These are phyloP conservation scores for Campylomormyrus numenius DNA, from an alignment of 2,113 vertebrate genomes.

Conservation along the genomic window DNA sequence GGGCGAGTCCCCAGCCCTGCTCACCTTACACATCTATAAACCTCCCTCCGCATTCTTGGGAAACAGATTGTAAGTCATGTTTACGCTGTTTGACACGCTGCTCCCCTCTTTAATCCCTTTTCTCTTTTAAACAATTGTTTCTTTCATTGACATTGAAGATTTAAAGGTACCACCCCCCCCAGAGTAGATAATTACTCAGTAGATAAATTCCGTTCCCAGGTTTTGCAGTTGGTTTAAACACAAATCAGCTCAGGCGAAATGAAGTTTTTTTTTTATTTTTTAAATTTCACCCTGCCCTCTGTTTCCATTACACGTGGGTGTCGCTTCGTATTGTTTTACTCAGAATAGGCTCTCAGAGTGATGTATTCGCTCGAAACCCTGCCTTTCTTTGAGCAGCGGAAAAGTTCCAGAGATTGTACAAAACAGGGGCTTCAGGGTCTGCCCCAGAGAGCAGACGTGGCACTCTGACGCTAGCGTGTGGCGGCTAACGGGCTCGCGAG, in stretches of 20 bases:
- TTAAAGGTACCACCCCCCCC: background rate
- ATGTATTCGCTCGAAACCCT: background rate
- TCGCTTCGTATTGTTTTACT: background rate
- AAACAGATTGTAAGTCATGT: background rate
- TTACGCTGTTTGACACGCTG: background rate
- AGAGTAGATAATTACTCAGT: background rate
- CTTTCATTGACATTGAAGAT: background rate
- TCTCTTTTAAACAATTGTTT: background rate
- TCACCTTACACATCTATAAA: background rate
- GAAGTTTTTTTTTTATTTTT: background rate
- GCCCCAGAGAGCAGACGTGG: background rate
- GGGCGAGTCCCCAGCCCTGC: background rate
- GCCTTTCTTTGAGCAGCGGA: background rate
- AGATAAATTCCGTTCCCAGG: background rate
- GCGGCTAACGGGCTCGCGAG: conserved; percentile 11
- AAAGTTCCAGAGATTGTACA: background rate
- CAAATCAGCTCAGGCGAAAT: background rate
- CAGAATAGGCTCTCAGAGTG: background rate
- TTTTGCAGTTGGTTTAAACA: background rate
- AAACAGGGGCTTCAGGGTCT: background rate
- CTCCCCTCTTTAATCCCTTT: background rate
- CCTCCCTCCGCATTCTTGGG: background rate
- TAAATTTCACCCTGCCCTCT: background rate
- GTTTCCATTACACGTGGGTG: background rate
- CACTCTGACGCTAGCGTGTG: background rate